These are phyloP conservation scores for Bombus waltoni DNA, from an alignment of 1,140 invertebrate species.

Conservation along the genomic window DNA sequence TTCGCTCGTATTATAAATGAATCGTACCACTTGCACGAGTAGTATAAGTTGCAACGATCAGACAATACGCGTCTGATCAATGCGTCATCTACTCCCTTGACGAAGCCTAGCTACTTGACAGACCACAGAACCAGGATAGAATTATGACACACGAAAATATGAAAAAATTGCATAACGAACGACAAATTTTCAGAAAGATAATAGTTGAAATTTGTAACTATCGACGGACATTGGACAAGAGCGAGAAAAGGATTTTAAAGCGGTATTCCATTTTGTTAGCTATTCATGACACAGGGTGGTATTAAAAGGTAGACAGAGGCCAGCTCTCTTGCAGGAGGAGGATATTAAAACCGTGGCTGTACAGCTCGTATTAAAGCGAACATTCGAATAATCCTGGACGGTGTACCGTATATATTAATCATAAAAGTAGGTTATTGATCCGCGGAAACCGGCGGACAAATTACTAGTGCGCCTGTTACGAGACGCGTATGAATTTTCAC, in stretches of 20 bases:
- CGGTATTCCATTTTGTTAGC: background rate
- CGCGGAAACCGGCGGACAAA: slow-evolving; percentile 39
- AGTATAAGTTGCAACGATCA: background rate
- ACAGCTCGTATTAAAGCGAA: slow-evolving; percentile 31
- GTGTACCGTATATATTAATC: slow-evolving; percentile 48
- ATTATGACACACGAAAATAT: background rate
- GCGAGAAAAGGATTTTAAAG: too few species aligned
- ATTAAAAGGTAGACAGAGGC: background rate
- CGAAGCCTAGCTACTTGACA: background rate
- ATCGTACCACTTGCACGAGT: background rate
- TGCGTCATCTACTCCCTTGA: background rate
- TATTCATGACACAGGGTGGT: background rate
- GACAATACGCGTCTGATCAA: background rate
- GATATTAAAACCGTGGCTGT: slow-evolving; percentile 15
- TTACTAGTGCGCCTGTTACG: slow-evolving; percentile 9
- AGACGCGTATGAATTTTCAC: slow-evolving; percentile 50
- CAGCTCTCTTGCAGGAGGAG: background rate
- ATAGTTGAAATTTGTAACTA: background rate
- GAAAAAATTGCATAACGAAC: background rate
- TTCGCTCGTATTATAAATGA: too few species aligned
- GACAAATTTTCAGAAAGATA: background rate
- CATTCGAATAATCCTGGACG: slow-evolving; percentile 44
- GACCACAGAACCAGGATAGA: rapidly evolving
- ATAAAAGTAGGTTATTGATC: slow-evolving; percentile 55
- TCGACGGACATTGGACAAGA: background rate